Evolutionary conservation across 2,797 vertebrate genomes (phyloP).

Genomic region (Etheostoma nigrum): DNA sequence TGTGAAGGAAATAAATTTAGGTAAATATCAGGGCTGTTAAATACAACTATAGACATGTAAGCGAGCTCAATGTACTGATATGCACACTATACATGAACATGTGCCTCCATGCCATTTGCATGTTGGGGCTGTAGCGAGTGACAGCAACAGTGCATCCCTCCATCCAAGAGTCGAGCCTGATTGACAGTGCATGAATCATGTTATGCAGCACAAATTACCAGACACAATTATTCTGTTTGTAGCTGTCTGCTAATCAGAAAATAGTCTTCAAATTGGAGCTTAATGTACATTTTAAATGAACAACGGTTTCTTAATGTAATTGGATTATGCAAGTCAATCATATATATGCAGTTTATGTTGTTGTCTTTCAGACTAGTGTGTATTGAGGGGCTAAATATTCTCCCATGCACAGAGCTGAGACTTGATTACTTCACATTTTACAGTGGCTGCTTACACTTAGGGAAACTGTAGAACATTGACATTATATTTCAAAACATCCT

Average conservation of each 20-base stretch:
- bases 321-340: conserved; percentile 81
- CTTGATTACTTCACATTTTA: conserved; percentile 65
- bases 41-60: conserved; percentile 76
- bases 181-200: conserved; percentile 62
- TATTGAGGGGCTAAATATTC: conserved; percentile 50
- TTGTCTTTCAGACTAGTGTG: conserved; percentile 45
- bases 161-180: conserved; percentile 58
- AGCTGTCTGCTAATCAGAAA: conserved; percentile 74
- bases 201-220: conserved; percentile 72
- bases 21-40: conserved; percentile 91
- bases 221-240: conserved; percentile 75
- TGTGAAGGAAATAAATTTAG: conserved; percentile 89
- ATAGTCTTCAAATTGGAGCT: conserved; percentile 79
- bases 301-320: conserved; percentile 76
- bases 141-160: conserved; percentile 32
- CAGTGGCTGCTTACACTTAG: conserved; percentile 47
- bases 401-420: conserved; percentile 44
- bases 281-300: conserved; percentile 82
- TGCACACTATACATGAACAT: conserved; percentile 32
- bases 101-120: conserved; percentile 34
- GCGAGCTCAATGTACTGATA: conserved; percentile 58
- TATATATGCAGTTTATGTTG: conserved; percentile 56
- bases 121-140: conserved; percentile 26
- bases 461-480: conserved; percentile 43
- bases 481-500: conserved; percentile 59